Evolutionary conservation across 2,113 vertebrate species (phyloP), one percentile per base, ranked within the genome.

Genomic region (Corythoichthys haematopterus): DNA sequence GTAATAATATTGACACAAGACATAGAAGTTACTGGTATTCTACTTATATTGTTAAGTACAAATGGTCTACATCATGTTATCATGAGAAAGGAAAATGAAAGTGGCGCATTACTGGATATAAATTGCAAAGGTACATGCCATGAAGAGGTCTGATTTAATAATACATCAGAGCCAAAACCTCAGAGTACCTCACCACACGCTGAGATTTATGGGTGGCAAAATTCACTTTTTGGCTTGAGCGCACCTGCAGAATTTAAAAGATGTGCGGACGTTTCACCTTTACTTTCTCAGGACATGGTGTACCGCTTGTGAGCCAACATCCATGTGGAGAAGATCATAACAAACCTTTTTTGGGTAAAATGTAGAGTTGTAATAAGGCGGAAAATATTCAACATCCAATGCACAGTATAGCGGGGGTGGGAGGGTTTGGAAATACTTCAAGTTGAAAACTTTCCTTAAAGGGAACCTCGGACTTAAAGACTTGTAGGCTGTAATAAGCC

Each of bases 221-320:
- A 38, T 50, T 67, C 36, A n/a, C 61, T 52, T 64, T 68, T 71
- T 36, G 57, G 65, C 69, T 63, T 33, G 33, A 57, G 55, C 6
- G 55, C 55, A 57, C 55, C 35, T 13, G 33, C 55, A 36, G 55
- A 57, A 57, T 57, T 28, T 14, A 57, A 55, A 57, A 57, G 55
- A 57, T 57, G 13, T 35, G 33, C 33, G 14, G 13, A 57, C 55
- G 2, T 37, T 57, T 57, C 13, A 57, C 55, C 55, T 57, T 57
- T 57, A 15, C 55, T 57, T 57, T 57, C 55, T 14, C 12, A 36
- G 55, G 55, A 57, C 55, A 57, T 33, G 33, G 4, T 36, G 55
- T 15, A 13, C 55, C 33, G 20, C 35, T 4, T 6, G 55, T 36
- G 5, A 57, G 55, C 33, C 33, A 14, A 36, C 11, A 12, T 35